Evolutionary conservation across 1,140 invertebrate species (phyloP), one percentile per base, ranked within the genome.

Genomic region (Leptinotarsa defecta): DNA sequence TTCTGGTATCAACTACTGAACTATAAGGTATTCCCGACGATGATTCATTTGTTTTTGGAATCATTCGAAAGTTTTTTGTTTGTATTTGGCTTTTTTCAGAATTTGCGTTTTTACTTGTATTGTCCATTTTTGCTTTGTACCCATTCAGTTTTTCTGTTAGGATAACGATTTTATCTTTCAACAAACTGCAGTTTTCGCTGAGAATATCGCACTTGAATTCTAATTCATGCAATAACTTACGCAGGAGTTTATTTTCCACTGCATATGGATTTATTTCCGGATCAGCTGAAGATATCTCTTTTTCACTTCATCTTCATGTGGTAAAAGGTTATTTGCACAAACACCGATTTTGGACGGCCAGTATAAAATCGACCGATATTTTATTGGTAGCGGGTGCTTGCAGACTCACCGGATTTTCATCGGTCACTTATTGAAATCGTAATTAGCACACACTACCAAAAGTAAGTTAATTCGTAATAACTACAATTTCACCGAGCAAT

Each of bases 191-290:
- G 8, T 65, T 65, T 65, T 24, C 3, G 22, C 3, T 20, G 27
- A 65, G 20, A 65, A 5, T 65, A 20, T 65, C 64, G 20, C 64
- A 65, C 20, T 65, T 65, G 13, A 4, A 65, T 65, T 65, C n/a
- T 20, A 65, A 3, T 65, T 24, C 64, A 24, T 27, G 20, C 63
- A 65, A 20, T 65, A 65, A 65, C 63, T 65, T 24, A 65, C 4
- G 20, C n/a, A 65, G 24, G 63, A 65, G 20, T 65, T 65, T 65
- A 65, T 24, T 24, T 64, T 64, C 63, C 24, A 24, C 24, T 24
- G 24, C 24, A 24, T 24, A 24, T 24, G 24, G 24, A 24, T 24
- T 24, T 24, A 24, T 24, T 24, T 24, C 4, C 3, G 24, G 24
- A 6, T 27, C 5, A 6, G 27, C 5, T 27, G 5, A 27, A 27